phyloP scores from a whole-genome alignment of 1,140 invertebrate genomes.

The Agrilus planipennis region DNA sequence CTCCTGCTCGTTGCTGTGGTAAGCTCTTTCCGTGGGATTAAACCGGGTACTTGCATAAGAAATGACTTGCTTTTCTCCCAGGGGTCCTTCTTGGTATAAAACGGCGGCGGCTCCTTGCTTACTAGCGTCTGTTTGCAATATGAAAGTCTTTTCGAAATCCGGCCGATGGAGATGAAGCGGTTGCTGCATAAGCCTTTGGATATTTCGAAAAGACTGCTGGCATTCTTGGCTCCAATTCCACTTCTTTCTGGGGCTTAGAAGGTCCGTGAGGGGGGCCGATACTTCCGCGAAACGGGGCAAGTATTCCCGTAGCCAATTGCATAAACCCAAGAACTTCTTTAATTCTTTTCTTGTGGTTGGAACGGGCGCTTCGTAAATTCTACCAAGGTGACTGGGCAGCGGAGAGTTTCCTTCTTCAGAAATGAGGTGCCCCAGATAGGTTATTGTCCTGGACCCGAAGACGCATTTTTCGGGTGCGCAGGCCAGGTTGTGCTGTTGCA shows the following conservation, averaged over 20 bases:
- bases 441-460: not conserved
- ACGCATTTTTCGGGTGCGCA: conserved; percentile 5
- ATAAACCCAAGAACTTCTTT: conserved; percentile 16
- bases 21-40: conserved; percentile 2
- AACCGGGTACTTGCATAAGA: conserved; percentile 11
- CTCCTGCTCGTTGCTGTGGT: conserved; percentile 30
- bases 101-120: conserved; percentile 17
- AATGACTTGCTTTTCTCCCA: conserved; percentile 10
- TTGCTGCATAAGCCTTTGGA: conserved; percentile 20
- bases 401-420: not conserved
- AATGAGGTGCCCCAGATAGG: conserved; percentile 8
- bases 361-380: no score
- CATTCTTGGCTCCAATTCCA: conserved; percentile 1
- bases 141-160: conserved; percentile 19
- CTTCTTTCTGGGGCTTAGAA: conserved; percentile 10
- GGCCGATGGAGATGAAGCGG: conserved; percentile 14
- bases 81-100: conserved; percentile 15
- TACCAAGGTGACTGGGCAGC: not conserved
- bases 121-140: conserved; percentile 25
- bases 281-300: conserved; percentile 13
- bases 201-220: conserved; percentile 13
- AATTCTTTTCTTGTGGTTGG: conserved; percentile 9
- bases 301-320: conserved; percentile 21
- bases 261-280: conserved; percentile 11
- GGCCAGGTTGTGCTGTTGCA: conserved; percentile 4